phyloP scores from a whole-genome alignment of 2,113 vertebrate genomes.

The Misgurnus anguillicaudatus region DNA sequence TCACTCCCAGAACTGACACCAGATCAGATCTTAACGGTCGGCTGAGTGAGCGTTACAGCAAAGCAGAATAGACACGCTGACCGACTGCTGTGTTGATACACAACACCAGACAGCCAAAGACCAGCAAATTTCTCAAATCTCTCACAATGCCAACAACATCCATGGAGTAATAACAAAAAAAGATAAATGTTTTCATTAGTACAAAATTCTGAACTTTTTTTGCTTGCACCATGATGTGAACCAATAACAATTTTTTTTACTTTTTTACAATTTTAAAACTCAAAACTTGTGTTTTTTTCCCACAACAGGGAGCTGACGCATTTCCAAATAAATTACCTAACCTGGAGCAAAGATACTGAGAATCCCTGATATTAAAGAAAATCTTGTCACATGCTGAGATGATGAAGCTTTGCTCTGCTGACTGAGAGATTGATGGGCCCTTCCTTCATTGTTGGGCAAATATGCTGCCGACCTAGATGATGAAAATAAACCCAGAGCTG shows the following conservation, averaged over 20 bases:
- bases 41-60: constrained; percentile 58
- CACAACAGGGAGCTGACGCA: constrained; percentile 34
- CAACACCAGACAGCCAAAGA: constrained; percentile 53
- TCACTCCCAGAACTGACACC: constrained; percentile 22
- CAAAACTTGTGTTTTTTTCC: constrained; percentile 15
- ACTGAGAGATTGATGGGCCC: constrained; percentile 60
- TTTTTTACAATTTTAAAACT: not conserved
- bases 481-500: constrained; percentile 73
- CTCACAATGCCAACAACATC: constrained; percentile 15
- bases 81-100: constrained; percentile 57
- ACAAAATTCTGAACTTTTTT: too few species aligned
- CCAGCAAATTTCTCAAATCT: constrained; percentile 22
- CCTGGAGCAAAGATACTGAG: not conserved
- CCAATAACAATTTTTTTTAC: too few species aligned
- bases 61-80: constrained; percentile 41
- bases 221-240: too few species aligned
- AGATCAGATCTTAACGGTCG: constrained; percentile 45
- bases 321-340: constrained; percentile 15
- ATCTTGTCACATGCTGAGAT: not conserved
- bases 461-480: constrained; percentile 73
- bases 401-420: not conserved
- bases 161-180: constrained; percentile 48
- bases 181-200: not conserved
- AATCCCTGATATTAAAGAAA: not conserved
- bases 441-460: constrained; percentile 68